phyloP scores from a whole-genome alignment of 2,113 vertebrate genomes.

The Ageneiosus marmoratus region DNA sequence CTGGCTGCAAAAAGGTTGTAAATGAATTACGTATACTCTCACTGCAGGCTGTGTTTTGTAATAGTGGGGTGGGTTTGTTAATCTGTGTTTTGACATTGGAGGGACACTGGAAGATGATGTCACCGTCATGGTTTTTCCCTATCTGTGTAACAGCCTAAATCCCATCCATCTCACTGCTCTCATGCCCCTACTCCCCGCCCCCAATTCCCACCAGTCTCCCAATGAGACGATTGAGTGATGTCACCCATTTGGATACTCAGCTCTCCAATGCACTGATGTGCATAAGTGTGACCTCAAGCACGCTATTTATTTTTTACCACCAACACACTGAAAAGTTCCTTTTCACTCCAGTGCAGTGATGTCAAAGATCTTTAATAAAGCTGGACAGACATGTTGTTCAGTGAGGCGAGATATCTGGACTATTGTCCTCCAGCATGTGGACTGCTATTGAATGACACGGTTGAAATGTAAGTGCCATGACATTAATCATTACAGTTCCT shows the following conservation, averaged over 20 bases:
- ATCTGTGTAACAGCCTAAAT: constrained; percentile 25
- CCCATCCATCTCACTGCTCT: constrained; percentile 31
- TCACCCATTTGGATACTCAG: constrained; percentile 34
- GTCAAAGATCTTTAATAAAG: constrained; percentile 32
- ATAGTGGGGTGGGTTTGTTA: neutral
- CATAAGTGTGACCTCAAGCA: neutral
- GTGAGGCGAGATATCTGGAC: neutral
- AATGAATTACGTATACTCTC: neutral
- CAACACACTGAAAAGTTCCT: constrained; percentile 17
- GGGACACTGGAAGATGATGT: constrained; percentile 23
- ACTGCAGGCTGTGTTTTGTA: neutral
- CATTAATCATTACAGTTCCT: constrained; percentile 65
- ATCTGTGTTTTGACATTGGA: neutral
- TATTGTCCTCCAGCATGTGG: constrained; percentile 35
- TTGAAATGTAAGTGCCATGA: constrained; percentile 55
- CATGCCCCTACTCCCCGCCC: neutral
- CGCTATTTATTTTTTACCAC: constrained; percentile 3
- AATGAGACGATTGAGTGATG: constrained; percentile 32
- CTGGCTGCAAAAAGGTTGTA: neutral
- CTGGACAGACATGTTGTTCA: constrained; percentile 44
- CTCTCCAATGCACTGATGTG: constrained; percentile 7
- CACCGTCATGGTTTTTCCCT: constrained; percentile 27
- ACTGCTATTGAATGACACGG: constrained; percentile 60
- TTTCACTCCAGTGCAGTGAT: constrained; percentile 18
- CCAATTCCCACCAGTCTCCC: neutral